These are phyloP conservation scores for Phoxinus dragarum DNA, from an alignment of 2,797 vertebrate genomes.

Conservation along the genomic window DNA sequence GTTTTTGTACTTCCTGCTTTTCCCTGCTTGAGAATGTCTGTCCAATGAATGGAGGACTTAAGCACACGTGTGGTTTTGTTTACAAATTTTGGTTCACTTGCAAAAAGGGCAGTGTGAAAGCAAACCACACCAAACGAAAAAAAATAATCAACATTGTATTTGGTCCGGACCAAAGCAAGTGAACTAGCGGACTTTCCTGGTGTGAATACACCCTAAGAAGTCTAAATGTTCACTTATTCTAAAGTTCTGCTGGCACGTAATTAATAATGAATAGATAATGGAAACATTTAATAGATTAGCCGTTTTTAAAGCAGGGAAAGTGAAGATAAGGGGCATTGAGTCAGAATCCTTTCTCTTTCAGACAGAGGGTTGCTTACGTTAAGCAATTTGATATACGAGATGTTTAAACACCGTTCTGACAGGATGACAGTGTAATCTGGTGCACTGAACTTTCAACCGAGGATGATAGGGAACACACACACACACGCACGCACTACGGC, in stretches of 20 bases:
- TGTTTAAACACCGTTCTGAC: constrained; percentile 29
- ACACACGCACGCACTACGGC: neutral
- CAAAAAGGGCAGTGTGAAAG: too few relatives aligned
- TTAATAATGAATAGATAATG: constrained; percentile 10
- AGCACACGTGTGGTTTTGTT: too few relatives aligned
- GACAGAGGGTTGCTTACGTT: neutral
- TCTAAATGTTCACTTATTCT: neutral
- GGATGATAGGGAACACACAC: neutral
- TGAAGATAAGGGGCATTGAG: neutral
- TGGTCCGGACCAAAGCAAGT: too few relatives aligned
- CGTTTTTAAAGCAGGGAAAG: neutral
- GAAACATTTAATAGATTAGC: constrained; percentile 12
- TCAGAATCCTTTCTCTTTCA: neutral
- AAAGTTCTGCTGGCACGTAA: constrained; percentile 7
- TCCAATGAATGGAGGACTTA: too few relatives aligned
- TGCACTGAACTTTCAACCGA: constrained; percentile 13
- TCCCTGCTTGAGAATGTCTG: too few relatives aligned
- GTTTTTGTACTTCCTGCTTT: too few relatives aligned
- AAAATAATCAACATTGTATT: too few relatives aligned
- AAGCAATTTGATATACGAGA: constrained; percentile 35
- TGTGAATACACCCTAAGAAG: neutral
- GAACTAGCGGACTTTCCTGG: too few relatives aligned
- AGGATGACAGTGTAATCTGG: constrained; percentile 28
- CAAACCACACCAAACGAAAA: too few relatives aligned
- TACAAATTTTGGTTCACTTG: too few relatives aligned